phyloP scores from a whole-genome alignment of 2,888 invertebrate species.

The Ophonus ardosiacus region DNA sequence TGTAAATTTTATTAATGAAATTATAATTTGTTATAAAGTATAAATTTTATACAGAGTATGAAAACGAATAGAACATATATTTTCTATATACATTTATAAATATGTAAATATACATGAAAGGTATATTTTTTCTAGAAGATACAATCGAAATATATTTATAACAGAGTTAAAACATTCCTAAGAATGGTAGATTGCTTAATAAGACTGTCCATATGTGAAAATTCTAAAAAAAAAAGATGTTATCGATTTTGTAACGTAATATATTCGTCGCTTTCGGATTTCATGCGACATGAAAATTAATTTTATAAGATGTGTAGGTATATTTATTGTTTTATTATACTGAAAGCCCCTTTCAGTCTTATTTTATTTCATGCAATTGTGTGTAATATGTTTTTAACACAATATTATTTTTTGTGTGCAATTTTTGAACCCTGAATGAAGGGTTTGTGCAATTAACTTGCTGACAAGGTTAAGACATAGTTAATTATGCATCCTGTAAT shows the following conservation, averaged over 20 bases:
- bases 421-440: conserved; percentile 60
- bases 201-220: conserved; percentile 29
- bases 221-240: conserved; percentile 21
- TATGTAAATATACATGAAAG: conserved; percentile 56
- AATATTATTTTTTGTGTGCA: conserved; percentile 69
- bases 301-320: conserved; percentile 56
- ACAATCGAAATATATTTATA: conserved; percentile 55
- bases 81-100: conserved; percentile 62
- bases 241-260: conserved; percentile 32
- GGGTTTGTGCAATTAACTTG: conserved; percentile 61
- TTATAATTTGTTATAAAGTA: conserved; percentile 52
- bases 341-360: conserved; percentile 67
- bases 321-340: conserved; percentile 66
- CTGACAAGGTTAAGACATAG: conserved; percentile 49
- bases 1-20: conserved; percentile 47
- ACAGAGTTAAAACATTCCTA: not conserved
- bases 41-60: conserved; percentile 55
- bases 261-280: conserved; percentile 16
- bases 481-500: conserved; percentile 40
- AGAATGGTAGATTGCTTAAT: conserved; percentile 15
- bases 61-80: conserved; percentile 53
- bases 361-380: conserved; percentile 69
- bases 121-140: conserved; percentile 61
- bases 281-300: conserved; percentile 35
- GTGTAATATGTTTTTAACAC: conserved; percentile 69